Evolutionary conservation across 2,113 vertebrate genomes (phyloP), one percentile per base, ranked within the genome.

Genomic region (Anarrhichthys ocellatus): DNA sequence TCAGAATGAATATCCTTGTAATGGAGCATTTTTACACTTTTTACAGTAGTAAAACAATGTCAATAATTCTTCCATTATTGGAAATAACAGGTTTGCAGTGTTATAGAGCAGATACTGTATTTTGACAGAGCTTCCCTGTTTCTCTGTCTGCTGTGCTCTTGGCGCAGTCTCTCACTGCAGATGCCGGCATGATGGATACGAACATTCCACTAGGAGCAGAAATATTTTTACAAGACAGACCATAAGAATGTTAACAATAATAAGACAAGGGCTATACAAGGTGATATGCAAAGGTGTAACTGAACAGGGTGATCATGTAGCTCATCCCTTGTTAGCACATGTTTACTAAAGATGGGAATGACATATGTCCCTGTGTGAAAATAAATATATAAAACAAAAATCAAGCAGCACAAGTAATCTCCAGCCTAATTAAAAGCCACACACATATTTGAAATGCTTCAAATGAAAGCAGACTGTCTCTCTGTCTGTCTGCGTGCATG

Each of bases 371-470:
- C 36, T 76, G 44, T 80, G 48, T 56, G 48, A 48, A 80, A 76
- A 78, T 24, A 64, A 77, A 80, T 76, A 62, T 84, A 86, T 38
- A 76, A 76, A 77, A 58, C 15, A 24, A 63, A 58, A 81, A 40
- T 32, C 48, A 80, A 61, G 58, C 73, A 63, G 72, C 80, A 78
- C 32, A 50, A 61, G 56, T 71, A 71, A 76, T 81, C 81, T 80
- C 2, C 9, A 61, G 70, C 56, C 77, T 67, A 80, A 89, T 89
- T 81, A 89, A 80, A 87, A 78, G 79, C 59, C 52, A 1, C 62
- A 89, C 66, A 66, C 76, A 58, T 69, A 70, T 76, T 69, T 81
- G 14, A 81, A 81, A 65, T 78, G 70, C 80, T 73, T 58, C 27
- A 10, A 78, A 59, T 78, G 74, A 80, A 78, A 71, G n/a, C 62